phyloP scores from a whole-genome alignment of 1,140 invertebrate species.

The Agrypnia vestita region DNA sequence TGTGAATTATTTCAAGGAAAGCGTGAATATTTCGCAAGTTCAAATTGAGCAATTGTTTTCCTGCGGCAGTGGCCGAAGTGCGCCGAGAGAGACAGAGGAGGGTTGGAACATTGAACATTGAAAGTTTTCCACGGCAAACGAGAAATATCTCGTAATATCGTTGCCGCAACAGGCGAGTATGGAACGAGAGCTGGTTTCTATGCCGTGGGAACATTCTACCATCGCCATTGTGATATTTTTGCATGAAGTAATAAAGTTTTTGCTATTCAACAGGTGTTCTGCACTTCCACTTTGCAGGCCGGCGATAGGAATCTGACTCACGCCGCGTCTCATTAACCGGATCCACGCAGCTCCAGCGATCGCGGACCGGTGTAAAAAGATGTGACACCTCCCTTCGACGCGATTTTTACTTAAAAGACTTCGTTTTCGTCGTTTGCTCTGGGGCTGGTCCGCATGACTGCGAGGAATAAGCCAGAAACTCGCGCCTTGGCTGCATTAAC shows the following conservation, averaged over 20 bases:
- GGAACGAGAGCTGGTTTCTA: slow-evolving; percentile 42
- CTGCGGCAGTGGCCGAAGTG: neutral
- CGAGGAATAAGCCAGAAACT: too few relatives aligned
- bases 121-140: slow-evolving; percentile 7
- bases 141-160: slow-evolving; percentile 40
- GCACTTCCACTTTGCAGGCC: slow-evolving; percentile 40
- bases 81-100: slow-evolving; percentile 5
- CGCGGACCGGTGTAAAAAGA: slow-evolving; percentile 4
- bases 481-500: neutral
- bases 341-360: neutral
- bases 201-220: slow-evolving; percentile 47
- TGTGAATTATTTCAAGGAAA: slow-evolving; percentile 26
- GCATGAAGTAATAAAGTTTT: slow-evolving; percentile 47
- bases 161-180: slow-evolving; percentile 38
- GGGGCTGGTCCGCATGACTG: neutral
- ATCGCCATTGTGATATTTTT: slow-evolving; percentile 49
- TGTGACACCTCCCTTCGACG: neutral
- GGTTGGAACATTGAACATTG: slow-evolving; percentile 33
- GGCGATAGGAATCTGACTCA: slow-evolving; percentile 50
- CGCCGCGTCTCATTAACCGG: slow-evolving; percentile 46
- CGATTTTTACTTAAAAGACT: neutral
- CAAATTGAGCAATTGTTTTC: slow-evolving; percentile 16
- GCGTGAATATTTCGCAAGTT: slow-evolving; percentile 6
- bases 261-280: slow-evolving; percentile 46
- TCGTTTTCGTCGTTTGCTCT: neutral